phyloP scores from a whole-genome alignment of 2,797 vertebrate genomes.

The Oceanodroma leucorhoa region DNA sequence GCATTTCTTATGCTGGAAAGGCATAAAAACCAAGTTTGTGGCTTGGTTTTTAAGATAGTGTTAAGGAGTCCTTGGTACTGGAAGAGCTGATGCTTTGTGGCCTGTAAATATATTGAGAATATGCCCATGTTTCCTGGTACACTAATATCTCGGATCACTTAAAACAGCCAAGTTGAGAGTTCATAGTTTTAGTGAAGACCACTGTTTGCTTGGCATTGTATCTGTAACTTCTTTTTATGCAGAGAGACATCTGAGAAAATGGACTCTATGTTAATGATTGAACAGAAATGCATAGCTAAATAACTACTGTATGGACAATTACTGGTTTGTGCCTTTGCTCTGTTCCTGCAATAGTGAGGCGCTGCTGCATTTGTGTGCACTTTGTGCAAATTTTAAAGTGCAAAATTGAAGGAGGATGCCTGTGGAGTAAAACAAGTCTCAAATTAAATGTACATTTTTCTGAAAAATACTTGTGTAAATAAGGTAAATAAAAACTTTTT shows the following conservation, averaged over 20 bases:
- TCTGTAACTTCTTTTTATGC: not conserved
- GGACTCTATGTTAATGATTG: conserved; percentile 9
- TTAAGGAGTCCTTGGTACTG: not conserved
- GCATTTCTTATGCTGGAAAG: not conserved
- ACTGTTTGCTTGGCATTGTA: not conserved
- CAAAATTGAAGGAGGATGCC: not conserved
- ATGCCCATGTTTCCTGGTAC: not conserved
- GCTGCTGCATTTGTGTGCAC: not conserved
- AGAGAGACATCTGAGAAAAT: not conserved
- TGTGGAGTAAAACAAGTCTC: not conserved
- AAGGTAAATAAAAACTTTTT: not conserved
- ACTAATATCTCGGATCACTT: not conserved
- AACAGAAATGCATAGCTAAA: not conserved
- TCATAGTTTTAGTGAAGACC: not conserved
- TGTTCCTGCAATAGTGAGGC: not conserved
- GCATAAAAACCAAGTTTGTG: not conserved
- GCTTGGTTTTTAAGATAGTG: not conserved
- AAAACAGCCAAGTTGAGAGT: not conserved
- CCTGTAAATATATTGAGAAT: not conserved
- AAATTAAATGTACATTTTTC: not conserved
- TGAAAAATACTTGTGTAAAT: not conserved
- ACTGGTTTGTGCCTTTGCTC: not conserved
- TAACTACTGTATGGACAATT: not conserved
- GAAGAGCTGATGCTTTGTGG: not conserved
- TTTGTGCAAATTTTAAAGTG: not conserved